Base-by-base conservation (phyloP, 2,113 vertebrate species). In the Hypomesus transpacificus region DNA sequence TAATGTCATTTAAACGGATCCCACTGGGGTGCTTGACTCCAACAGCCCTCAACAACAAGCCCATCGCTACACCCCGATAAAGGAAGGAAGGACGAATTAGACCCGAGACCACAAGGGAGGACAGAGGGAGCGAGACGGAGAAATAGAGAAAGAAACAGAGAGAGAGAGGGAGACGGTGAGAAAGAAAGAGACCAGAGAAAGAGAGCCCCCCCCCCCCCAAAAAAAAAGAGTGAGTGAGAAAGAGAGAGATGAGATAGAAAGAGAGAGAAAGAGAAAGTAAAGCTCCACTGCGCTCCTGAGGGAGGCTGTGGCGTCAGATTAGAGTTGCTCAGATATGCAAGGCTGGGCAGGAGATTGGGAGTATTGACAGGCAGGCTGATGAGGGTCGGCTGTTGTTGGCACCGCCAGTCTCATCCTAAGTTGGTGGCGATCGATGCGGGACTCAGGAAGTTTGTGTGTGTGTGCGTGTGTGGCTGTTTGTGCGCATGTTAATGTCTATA, bases 341-440 rank as follows among this genome's bases (percentile, higher is more conserved):
- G 63, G 46, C 22, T 53, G 28, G 54, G 62, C 53, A 64, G 65
- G 18, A 39, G 61, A 66, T 24, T 22, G 57, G 18, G 53, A 50
- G 57, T 68, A 72, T 71, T 69, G 74, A 82, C 77, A 72, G 68
- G 46, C 22, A n/a, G 71, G 74, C 71, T 76, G 70, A 74, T 68
- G 64, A 74, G 73, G 77, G 71, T 71, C 66, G 62, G 65, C 57
- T 14, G 11, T 62, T 53, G 65, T 28, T 50, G 46, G 18, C 17
- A 50, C 62, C 70, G 58, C 69, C 46, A 24, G 34, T 34, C 39
- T 63, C 21, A 54, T 76, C 64, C 69, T 66, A 22, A 65, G 26
- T 66, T 54, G 53, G 17, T 6, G n/a, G 63, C 26, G 34, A 65
- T 65, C 63, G 63, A 50, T 21, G 39, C 3, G 20, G 46, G 31